Conservation (phyloP, 2,888 invertebrate species). For the Nomada goodeniana region DNA sequence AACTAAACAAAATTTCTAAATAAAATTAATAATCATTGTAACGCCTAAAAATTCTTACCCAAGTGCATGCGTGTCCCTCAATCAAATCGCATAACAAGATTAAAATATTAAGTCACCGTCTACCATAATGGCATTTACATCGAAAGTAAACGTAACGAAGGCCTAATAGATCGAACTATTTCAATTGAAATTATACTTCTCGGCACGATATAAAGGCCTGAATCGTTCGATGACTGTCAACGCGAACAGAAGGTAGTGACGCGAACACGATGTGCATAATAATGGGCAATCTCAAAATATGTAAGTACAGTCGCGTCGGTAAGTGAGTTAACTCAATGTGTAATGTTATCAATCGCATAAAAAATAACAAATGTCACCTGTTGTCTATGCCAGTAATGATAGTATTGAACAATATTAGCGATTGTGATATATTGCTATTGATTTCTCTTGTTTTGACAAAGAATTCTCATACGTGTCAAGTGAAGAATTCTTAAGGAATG, state of each 20-base stretch:
- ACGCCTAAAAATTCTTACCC: neutral
- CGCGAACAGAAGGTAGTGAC: slow-evolving; percentile 52
- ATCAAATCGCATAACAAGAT: neutral
- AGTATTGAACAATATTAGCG: too few species aligned
- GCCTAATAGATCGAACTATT: slow-evolving; percentile 32
- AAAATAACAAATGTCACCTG: too few species aligned
- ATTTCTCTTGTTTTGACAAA: too few species aligned
- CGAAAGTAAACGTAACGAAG: neutral
- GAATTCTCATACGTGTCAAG: too few species aligned
- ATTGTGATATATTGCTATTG: too few species aligned
- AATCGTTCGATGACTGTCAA: slow-evolving; percentile 57
- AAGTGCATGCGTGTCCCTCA: neutral
- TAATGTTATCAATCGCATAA: too few species aligned
- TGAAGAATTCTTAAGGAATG: too few species aligned
- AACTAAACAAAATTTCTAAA: neutral
- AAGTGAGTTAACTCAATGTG: too few species aligned
- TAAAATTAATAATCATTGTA: neutral
- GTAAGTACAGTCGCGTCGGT: neutral
- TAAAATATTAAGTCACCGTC: neutral
- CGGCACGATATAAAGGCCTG: slow-evolving; percentile 21
- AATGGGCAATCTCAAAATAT: slow-evolving; percentile 48
- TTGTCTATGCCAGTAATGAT: too few species aligned
- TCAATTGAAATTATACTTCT: slow-evolving; percentile 34
- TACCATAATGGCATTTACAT: neutral
- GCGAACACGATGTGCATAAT: slow-evolving; percentile 60